These are phyloP conservation scores for Drosophila tropicalis DNA, from an alignment of 1,140 invertebrate species.

Conservation along the genomic window DNA sequence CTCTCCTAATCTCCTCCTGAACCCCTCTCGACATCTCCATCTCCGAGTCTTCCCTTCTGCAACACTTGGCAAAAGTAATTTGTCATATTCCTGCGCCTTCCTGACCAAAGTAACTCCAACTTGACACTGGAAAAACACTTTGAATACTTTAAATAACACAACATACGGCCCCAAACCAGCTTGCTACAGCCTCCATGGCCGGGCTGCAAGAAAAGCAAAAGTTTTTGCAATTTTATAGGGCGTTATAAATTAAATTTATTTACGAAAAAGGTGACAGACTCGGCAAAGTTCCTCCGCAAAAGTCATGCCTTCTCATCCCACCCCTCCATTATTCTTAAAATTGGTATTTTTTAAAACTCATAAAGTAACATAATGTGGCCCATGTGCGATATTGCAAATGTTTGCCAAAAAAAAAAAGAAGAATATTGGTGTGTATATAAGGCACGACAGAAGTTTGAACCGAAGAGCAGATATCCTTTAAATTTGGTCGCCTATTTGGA, in stretches of 20 bases:
- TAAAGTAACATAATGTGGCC: conserved; percentile 39
- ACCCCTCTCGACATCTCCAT: too few species aligned
- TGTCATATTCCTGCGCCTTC: conserved; percentile 52
- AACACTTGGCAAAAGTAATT: conserved; percentile 58
- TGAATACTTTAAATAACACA: conserved; percentile 53
- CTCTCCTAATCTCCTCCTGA: background rate
- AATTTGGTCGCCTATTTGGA: background rate
- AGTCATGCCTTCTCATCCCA: conserved; percentile 12
- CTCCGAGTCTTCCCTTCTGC: conserved; percentile 5
- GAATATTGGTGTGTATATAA: conserved; percentile 1
- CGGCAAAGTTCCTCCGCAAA: conserved; percentile 35
- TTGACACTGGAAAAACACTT: conserved; percentile 24
- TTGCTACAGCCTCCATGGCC: background rate
- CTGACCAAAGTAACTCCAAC: conserved; percentile 27
- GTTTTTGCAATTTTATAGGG: conserved; percentile 43
- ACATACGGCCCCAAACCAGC: conserved; percentile 1
- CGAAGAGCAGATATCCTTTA: background rate
- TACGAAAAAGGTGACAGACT: conserved; percentile 52
- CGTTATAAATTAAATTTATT: conserved; percentile 60
- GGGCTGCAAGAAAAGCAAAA: conserved; percentile 22
- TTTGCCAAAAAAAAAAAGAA: conserved; percentile 26
- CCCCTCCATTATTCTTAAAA: background rate
- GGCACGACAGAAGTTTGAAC: background rate
- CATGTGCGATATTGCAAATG: conserved; percentile 35
- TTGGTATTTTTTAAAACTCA: conserved; percentile 55